Base-by-base conservation (phyloP, 2,888 invertebrate genomes). In the Mythimna albipuncta region DNA sequence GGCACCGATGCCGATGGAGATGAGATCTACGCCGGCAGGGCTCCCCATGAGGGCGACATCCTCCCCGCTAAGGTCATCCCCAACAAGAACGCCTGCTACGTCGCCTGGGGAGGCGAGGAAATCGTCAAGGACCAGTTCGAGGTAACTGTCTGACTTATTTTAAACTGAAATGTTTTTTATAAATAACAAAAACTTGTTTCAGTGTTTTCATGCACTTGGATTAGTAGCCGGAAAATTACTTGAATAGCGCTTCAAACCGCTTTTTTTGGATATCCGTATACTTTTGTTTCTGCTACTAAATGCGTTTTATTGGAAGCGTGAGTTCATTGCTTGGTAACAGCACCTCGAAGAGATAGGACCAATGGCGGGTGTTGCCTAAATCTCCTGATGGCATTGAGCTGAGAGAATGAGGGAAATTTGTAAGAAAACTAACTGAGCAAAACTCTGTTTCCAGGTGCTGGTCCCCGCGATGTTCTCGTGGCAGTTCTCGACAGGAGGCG, bases 1-100 rank as follows among this genome's bases (percentile, higher is more conserved):
- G 98, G 98, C 35, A 96, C 96, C 2, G 98, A 98, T 88, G 92
- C 92, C 19, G 98, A 98, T 85, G 98, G 98, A 0, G 96, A 97
- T 1, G 95, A 97, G 66, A 98, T 98, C 87, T 98, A 97, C 90
- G 97, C 98, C 0, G 98, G 98, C 0, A 97, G 98, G 65, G 97
- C 97, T 0, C 96, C 94, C 72, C 97, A 98, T 86, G 96, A 97
- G 74, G 97, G 97, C 0, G 97, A 97, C 87, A 96, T 97, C 89
- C 85, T 97, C 0, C 98, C 98, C 3, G 97, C 97, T 0, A 98
- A 98, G 93, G 97, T 98, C 47, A 97, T 97, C 57, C 97, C 97
- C 0, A 95, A 96, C 19, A 97, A 97, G 90, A 93, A 97, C 68
- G 97, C 97, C 16, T 97, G 97, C 52, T 98, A 98, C 89, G 94